Evolutionary conservation across 2,113 vertebrate genomes (phyloP).

Genomic region (Phalacrocorax carbo): DNA sequence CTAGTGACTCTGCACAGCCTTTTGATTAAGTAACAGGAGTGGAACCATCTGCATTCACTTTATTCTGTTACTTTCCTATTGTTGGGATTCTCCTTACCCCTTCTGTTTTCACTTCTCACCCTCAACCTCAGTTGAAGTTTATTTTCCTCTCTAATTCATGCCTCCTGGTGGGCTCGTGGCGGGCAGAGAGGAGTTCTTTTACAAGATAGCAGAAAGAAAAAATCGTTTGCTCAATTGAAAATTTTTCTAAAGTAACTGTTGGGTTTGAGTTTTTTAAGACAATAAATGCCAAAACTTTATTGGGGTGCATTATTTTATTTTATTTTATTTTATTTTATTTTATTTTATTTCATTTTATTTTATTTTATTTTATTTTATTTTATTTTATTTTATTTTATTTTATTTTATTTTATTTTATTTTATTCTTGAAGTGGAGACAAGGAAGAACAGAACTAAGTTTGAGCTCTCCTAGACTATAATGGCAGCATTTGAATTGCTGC

Average conservation of each 20-base stretch:
- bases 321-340: not conserved
- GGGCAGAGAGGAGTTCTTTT: conserved; percentile 15
- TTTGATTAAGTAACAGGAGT: conserved; percentile 77
- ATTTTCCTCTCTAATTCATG: conserved; percentile 53
- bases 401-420: not conserved
- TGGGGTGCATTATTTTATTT: not conserved
- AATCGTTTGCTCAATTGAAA: not conserved
- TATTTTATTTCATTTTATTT: not conserved
- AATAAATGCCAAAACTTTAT: not conserved
- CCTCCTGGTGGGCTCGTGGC: not conserved
- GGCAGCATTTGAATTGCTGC: not conserved
- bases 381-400: not conserved
- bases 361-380: not conserved
- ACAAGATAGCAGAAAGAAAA: not conserved
- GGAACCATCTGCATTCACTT: conserved; percentile 73
- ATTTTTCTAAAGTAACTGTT: not conserved
- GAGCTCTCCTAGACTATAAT: not conserved
- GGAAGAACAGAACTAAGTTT: not conserved
- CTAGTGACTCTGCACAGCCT: conserved; percentile 72
- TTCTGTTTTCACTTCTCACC: conserved; percentile 56
- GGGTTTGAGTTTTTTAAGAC: not conserved
- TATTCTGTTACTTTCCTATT: conserved; percentile 53
- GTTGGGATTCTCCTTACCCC: conserved; percentile 33
- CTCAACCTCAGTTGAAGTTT: conserved; percentile 29
- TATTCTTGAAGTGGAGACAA: not conserved